phyloP scores from a whole-genome alignment of 2,113 vertebrate species.

The Zosterops japonicus region DNA sequence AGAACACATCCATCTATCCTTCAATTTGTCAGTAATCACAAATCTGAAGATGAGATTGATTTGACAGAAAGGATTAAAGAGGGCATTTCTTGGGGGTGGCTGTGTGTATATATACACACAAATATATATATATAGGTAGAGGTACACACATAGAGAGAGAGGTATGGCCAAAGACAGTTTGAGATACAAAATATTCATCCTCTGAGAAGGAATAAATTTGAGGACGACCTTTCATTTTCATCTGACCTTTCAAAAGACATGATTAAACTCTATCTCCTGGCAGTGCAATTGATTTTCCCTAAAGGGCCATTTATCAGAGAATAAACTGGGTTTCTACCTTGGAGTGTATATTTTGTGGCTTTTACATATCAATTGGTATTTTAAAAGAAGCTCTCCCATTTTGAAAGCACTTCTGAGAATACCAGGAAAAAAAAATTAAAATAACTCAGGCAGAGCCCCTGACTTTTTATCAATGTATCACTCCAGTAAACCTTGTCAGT shows the following conservation, averaged over 20 bases:
- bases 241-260: conserved; percentile 28
- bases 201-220: background rate
- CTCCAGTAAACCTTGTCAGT: background rate
- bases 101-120: background rate
- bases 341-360: conserved; percentile 28
- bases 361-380: conserved; percentile 15
- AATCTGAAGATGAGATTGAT: background rate
- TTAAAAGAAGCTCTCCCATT: background rate
- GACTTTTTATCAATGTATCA: background rate
- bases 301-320: conserved; percentile 18
- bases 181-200: background rate
- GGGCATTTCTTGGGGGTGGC: background rate
- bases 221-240: conserved; percentile 29
- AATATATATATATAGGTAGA: background rate
- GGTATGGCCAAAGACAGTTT: background rate
- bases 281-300: background rate
- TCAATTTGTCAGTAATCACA: background rate
- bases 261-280: conserved; percentile 21
- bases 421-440: background rate
- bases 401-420: background rate
- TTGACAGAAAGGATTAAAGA: background rate
- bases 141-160: background rate
- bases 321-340: background rate
- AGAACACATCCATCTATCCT: background rate
- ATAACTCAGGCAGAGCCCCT: background rate